Conservation (phyloP, 2,113 vertebrate genomes). For the Centrocercus urophasianus region DNA sequence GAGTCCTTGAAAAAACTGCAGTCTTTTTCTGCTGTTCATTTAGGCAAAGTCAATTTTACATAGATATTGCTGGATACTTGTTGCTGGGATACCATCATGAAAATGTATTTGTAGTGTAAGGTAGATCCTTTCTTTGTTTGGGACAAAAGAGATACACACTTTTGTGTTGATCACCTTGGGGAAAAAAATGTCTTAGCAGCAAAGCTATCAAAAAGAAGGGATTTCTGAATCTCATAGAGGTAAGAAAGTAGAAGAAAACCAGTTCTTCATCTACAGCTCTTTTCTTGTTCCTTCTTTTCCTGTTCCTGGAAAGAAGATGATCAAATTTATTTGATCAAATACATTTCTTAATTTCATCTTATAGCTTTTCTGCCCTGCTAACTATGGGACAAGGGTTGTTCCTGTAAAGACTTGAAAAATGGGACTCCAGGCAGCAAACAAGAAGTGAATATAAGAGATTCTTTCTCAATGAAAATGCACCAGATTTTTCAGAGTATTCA, state of each 20-base stretch:
- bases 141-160: neutral
- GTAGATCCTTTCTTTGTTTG: slow-evolving; percentile 6
- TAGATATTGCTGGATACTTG: neutral
- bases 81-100: slow-evolving; percentile 59
- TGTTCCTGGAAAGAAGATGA: neutral
- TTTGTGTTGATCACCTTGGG: neutral
- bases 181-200: neutral
- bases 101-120: neutral
- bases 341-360: neutral
- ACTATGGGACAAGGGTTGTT: neutral
- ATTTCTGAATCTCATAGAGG: neutral
- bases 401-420: neutral
- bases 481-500: neutral
- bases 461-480: neutral
- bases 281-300: neutral
- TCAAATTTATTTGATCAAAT: neutral
- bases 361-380: neutral
- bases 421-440: neutral
- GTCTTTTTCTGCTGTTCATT: slow-evolving; percentile 13
- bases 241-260: neutral
- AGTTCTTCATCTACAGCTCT: neutral
- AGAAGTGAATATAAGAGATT: neutral
- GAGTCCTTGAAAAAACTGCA: neutral
- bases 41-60: neutral
- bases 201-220: neutral